Percentiles rank a stretch among this genome's conserved stretches.
phyloP scores from a whole-genome alignment of 2,888 invertebrate species.

The Scotopteryx bipunctaria region DNA sequence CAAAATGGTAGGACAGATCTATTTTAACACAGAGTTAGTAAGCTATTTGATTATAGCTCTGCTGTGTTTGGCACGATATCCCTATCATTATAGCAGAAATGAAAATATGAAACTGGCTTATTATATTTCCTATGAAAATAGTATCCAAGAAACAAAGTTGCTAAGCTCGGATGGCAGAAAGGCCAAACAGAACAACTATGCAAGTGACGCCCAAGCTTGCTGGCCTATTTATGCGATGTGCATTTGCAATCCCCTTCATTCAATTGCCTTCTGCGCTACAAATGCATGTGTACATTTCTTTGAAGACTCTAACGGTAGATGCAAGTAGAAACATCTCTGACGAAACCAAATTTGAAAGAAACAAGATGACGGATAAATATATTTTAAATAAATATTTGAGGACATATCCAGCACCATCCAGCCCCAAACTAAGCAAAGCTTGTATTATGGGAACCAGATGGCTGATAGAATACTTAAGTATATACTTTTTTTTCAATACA shows the following conservation, averaged over 20 bases:
- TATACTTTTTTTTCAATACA: too few species aligned
- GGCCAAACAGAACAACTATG: constrained; percentile 6
- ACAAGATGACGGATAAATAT: too few species aligned
- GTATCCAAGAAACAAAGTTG: too few species aligned
- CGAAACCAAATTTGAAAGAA: neutral
- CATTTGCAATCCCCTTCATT: constrained; percentile 3
- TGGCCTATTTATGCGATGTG: constrained; percentile 13
- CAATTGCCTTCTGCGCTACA: neutral
- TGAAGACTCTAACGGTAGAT: too few species aligned
- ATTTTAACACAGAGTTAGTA: neutral
- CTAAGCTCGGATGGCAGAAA: neutral
- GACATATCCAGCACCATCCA: too few species aligned
- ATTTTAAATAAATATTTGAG: too few species aligned
- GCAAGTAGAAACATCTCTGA: constrained; percentile 1
- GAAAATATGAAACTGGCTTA: too few species aligned
- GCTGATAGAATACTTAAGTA: too few species aligned
- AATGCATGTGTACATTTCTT: too few species aligned
- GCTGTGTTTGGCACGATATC: neutral
- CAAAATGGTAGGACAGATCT: neutral
- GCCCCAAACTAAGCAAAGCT: too few species aligned
- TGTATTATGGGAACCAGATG: too few species aligned
- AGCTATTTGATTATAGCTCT: neutral
- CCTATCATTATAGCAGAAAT: neutral
- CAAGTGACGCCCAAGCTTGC: constrained; percentile 7
- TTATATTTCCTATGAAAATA: too few species aligned